phyloP scores from a whole-genome alignment of 1,140 invertebrate species.

The Macrostomum lignano region DNA sequence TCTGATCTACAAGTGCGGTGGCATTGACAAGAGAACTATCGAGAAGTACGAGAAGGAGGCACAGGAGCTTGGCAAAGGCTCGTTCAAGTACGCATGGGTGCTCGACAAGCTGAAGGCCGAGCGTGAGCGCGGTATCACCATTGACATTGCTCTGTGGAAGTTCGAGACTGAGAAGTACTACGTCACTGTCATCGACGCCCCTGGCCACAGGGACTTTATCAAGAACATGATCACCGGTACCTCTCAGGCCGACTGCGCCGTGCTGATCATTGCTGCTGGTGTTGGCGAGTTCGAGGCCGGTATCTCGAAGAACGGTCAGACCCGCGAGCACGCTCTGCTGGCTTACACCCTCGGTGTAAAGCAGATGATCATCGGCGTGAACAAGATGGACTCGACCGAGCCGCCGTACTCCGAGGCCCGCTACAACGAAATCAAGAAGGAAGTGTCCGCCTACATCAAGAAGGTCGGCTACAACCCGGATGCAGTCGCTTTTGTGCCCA shows the following conservation, averaged over 20 bases:
- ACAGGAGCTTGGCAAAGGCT: constrained; percentile 31
- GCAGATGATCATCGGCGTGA: constrained; percentile 89
- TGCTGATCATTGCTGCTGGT: constrained; percentile 69
- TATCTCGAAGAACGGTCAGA: constrained; percentile 92
- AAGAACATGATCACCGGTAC: constrained; percentile 99
- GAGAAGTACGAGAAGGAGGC: constrained; percentile 7
- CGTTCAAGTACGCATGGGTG: constrained; percentile 80
- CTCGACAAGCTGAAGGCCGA: constrained; percentile 40
- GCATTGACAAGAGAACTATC: too few relatives aligned
- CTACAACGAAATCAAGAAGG: constrained; percentile 86
- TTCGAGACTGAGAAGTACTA: constrained; percentile 89
- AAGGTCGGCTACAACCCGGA: constrained; percentile 81
- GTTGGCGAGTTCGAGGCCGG: constrained; percentile 85
- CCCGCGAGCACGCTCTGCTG: constrained; percentile 75
- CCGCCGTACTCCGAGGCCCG: constrained; percentile 68
- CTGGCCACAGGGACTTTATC: constrained; percentile 96
- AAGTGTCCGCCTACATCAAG: constrained; percentile 63
- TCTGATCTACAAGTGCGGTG: too few relatives aligned
- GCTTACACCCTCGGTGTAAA: constrained; percentile 94
- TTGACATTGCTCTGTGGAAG: constrained; percentile 94
- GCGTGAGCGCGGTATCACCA: constrained; percentile 95
- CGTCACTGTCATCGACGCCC: constrained; percentile 94
- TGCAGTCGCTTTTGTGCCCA: constrained; percentile 80
- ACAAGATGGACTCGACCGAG: constrained; percentile 97
- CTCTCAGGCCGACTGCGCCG: constrained; percentile 80